phyloP scores from a whole-genome alignment of 2,797 vertebrate species.

The Ctenopoma multispine region DNA sequence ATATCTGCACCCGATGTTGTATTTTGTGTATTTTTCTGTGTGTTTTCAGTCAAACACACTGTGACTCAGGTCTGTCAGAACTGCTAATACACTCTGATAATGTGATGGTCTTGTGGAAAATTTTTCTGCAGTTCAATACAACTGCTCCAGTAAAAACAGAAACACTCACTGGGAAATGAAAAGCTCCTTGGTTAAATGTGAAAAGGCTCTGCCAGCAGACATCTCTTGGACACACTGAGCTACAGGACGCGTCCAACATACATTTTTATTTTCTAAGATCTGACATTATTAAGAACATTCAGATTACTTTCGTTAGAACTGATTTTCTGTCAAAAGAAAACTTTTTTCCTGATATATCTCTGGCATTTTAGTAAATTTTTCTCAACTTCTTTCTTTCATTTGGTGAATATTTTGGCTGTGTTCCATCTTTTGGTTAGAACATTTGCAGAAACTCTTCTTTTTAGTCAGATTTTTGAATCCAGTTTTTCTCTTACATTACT shows the following conservation, averaged over 20 bases:
- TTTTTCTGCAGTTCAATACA: constrained; percentile 19
- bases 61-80: constrained; percentile 27
- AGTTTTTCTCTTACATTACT: too few relatives aligned
- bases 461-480: too few relatives aligned
- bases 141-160: constrained; percentile 48
- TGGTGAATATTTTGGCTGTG: too few relatives aligned
- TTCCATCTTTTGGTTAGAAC: too few relatives aligned
- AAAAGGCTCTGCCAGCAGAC: constrained; percentile 23
- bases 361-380: too few relatives aligned
- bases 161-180: constrained; percentile 44
- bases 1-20: neutral
- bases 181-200: constrained; percentile 32
- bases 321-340: constrained; percentile 31
- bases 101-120: constrained; percentile 40
- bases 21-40: neutral
- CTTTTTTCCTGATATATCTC: too few relatives aligned
- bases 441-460: too few relatives aligned
- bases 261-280: constrained; percentile 31
- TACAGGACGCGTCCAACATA: constrained; percentile 22
- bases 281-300: constrained; percentile 13
- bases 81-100: constrained; percentile 7
- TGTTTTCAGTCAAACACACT: constrained; percentile 20
- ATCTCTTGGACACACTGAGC: neutral
- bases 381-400: too few relatives aligned
- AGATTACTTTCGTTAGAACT: constrained; percentile 16